phyloP scores from a whole-genome alignment of 2,797 vertebrate genomes.

The Vireo griseus region DNA sequence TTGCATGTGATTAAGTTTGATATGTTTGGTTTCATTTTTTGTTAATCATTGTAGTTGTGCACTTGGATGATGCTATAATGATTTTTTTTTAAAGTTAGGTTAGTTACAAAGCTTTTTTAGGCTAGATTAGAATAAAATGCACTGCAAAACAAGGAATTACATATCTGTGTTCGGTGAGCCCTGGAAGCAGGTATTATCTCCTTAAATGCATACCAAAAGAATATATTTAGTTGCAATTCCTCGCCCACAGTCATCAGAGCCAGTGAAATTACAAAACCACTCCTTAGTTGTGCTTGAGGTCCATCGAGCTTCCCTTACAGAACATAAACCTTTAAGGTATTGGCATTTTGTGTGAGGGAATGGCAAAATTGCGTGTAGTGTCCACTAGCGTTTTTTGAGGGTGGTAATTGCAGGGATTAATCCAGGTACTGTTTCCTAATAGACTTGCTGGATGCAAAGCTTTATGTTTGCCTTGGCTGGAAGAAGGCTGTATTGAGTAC shows the following conservation, averaged over 20 bases:
- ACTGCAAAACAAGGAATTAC: not conserved
- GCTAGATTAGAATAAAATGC: not conserved
- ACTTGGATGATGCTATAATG: not conserved
- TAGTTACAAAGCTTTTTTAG: not conserved
- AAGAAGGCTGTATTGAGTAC: not conserved
- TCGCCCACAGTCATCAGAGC: not conserved
- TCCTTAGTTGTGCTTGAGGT: not conserved
- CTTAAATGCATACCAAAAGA: not conserved
- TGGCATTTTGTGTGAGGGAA: not conserved
- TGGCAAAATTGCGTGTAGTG: not conserved
- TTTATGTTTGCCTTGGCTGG: constrained; percentile 1
- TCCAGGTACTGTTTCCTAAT: not conserved
- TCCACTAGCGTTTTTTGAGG: constrained; percentile 10
- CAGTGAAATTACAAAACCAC: not conserved
- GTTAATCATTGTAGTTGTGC: not conserved
- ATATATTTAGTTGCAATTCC: not conserved
- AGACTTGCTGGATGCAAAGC: not conserved
- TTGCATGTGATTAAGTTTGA: not conserved
- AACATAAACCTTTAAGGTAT: not conserved
- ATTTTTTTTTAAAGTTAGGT: not conserved
- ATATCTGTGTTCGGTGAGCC: not conserved
- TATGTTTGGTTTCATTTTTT: not conserved
- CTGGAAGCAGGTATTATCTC: not conserved
- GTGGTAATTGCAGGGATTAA: constrained; percentile 14
- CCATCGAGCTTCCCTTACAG: not conserved